Evolutionary conservation across 2,888 invertebrate species (phyloP), one percentile per base, ranked within the genome.

Genomic region (Euzetes globulus): DNA sequence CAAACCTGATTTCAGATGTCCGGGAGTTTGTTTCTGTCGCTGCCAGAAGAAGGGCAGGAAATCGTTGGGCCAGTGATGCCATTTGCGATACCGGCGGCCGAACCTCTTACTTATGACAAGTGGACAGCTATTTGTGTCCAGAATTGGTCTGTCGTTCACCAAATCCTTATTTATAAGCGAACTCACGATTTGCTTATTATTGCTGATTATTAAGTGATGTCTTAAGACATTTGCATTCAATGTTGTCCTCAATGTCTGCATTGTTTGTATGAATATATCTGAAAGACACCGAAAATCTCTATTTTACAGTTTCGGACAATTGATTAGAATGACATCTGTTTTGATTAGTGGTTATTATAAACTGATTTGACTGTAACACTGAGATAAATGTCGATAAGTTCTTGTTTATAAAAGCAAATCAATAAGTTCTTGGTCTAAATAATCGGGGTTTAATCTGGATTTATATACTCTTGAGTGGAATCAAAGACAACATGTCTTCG

Each of bases 31-130:
- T 33, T 27, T 68, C 27, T 71, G 70, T 27, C 75, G 41, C 25
- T 76, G 60, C 77, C 77, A 78, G 27, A 73, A 37, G 72, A 78
- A 78, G 1, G 78, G 78, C 65, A 78, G 60, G 68, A 75, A 78
- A 65, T 78, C 76, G 19, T 77, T 76, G 1, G 78, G 78, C 76
- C 76, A 76, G 41, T 58, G 55, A 45, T 74, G 37, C 71, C 71
- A 74, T 33, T 60, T 52, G 0, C 71, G 58, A 27, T 74, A 74
- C 27, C 71, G n/a, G 0, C 74, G 74, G 58, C 74, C 58, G 33
- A 63, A 74, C n/a, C 74, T 55, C 15, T 60, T 52, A n/a, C 71
- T 74, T 3, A 70, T 29, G 4, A 37, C 70, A 0, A 70, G 0
- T 15, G 70, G 41, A 65, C 7, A 52, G 19, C 19, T 29, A 11